A percentile compares a stretch with the other conserved stretches of the same genome.
Conservation (phyloP, 2,797 vertebrate genomes). For the Capromys pilorides region DNA sequence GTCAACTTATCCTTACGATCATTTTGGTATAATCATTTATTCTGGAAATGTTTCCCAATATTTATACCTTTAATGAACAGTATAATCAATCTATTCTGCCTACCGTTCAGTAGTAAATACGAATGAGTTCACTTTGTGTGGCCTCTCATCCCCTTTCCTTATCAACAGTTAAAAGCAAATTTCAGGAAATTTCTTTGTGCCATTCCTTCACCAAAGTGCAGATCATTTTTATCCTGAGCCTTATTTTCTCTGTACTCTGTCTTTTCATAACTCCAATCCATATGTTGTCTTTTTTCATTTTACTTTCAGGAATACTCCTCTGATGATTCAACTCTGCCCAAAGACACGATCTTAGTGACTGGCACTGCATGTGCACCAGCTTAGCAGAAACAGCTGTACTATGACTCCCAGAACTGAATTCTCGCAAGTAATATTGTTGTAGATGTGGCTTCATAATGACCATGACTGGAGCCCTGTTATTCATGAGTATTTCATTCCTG, state of each 20-base stretch:
- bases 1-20: not conserved
- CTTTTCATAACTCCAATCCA: not conserved
- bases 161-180: not conserved
- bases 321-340: constrained; percentile 49
- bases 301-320: constrained; percentile 30
- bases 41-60: not conserved
- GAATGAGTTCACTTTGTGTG: not conserved
- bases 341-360: constrained; percentile 16
- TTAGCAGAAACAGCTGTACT: not conserved
- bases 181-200: not conserved
- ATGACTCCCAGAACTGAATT: not conserved
- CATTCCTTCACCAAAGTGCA: not conserved
- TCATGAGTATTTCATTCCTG: not conserved
- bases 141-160: not conserved
- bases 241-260: not conserved
- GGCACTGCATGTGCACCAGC: not conserved
- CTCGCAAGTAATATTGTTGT: not conserved
- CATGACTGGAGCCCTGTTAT: not conserved
- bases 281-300: constrained; percentile 40
- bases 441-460: not conserved
- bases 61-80: not conserved
- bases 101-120: not conserved
- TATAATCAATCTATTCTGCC: not conserved
- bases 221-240: not conserved
- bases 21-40: not conserved